Percentiles rank a stretch among this genome's conserved stretches.
These are phyloP conservation scores for Zoanthus solanderi DNA, from an alignment of 92 coral and sea anemone species.

Conservation along the genomic window DNA sequence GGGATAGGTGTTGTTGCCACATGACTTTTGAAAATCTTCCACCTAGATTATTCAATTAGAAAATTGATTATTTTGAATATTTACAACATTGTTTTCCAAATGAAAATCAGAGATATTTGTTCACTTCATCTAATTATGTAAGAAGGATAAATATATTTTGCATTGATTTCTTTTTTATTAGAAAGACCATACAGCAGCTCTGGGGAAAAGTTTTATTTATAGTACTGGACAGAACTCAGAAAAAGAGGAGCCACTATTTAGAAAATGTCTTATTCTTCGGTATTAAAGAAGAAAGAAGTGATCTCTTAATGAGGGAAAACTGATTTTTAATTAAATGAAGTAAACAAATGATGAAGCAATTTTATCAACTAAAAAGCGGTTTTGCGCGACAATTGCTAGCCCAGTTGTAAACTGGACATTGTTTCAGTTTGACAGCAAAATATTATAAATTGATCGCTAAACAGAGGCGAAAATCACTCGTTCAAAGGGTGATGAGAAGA, in stretches of 20 bases:
- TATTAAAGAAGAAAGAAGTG: neutral
- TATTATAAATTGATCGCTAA: neutral
- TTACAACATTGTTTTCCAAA: constrained; percentile 6
- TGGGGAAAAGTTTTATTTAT: neutral
- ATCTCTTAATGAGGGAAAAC: neutral
- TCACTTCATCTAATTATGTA: constrained; percentile 3
- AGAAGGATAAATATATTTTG: neutral
- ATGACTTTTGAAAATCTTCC: neutral
- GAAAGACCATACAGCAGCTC: neutral
- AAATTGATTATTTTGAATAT: constrained; percentile 12
- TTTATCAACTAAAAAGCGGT: neutral
- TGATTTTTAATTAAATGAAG: neutral
- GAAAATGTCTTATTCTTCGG: neutral
- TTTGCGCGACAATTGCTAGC: neutral
- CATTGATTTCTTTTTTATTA: neutral
- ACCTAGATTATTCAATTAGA: constrained; percentile 9
- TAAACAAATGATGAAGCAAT: neutral
- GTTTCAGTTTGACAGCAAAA: neutral
- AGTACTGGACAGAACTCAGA: neutral
- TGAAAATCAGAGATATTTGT: neutral
- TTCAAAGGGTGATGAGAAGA: too few species aligned
- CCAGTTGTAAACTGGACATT: neutral
- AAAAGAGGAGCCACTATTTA: neutral
- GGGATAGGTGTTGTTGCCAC: neutral
- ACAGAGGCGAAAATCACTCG: too few species aligned